Base-by-base conservation (phyloP, 2,888 invertebrate genomes). In the Andricus curvator region DNA sequence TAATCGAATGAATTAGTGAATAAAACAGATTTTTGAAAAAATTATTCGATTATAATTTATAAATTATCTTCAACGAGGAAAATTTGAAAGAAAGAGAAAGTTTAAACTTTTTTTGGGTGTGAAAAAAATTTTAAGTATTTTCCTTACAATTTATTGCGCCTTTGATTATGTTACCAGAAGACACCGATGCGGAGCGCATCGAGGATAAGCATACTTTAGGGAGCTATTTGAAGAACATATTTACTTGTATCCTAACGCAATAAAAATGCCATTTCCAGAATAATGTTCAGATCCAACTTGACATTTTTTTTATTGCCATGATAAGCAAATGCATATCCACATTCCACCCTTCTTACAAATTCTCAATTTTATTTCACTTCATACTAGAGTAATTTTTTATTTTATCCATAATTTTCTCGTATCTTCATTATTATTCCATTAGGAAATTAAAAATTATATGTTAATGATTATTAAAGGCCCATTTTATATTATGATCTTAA, bases 291-390 rank as follows among this genome's bases (percentile, higher is more conserved):
- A 91, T 91, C 90, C 88, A 88, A 84, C 87, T 84, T 89, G 89
- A 90, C 89, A 88, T n/a, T n/a, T 85, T 88, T 91, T 91, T 91
- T 91, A 91, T 91, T 90, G 88, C 87, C 84, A 80, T 85, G 91
- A 91, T 91, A 91, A 91, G 90, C 87, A 80, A 82, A 80, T 81
- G 79, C 77, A 66, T 81, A 80, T 66, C 64, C 33, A 29, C 1
- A 37, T 37, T 37, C 37, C 37, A 37, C 37, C 82, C 76, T 78
- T 80, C 81, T 83, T 78, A 66, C 51, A 60, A 67, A 65, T 33
- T 17, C 29, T 77, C 81, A 78, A 83, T 80, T 44, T 44, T 44
- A 44, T 44, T 44, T 44, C 44, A 15, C 44, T 44, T 44, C 41
- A 41, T 41, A 44, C 41, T 41, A 41, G 11, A 2, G 41, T 41